Evolutionary conservation across 1,140 invertebrate genomes (phyloP).

Genomic region (Achatina immaculata): DNA sequence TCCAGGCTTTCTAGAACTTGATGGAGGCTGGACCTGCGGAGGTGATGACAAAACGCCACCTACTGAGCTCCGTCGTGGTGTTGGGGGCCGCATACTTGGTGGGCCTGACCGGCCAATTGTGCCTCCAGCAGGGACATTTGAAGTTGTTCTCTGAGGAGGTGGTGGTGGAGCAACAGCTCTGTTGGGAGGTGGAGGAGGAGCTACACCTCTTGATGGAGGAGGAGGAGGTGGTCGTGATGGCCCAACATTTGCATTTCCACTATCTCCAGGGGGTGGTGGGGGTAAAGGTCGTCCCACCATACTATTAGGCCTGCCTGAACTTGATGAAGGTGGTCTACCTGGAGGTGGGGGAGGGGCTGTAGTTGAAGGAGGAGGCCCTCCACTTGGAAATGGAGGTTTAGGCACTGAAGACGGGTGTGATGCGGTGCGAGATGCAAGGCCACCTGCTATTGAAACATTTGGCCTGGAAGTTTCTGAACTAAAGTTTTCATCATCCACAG

Average conservation of each 20-base stretch:
- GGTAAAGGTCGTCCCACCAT: constrained; percentile 26
- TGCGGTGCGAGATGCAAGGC: neutral
- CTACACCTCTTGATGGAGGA: neutral
- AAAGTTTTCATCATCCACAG: neutral
- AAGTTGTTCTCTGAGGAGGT: constrained; percentile 4
- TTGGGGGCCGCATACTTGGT: neutral
- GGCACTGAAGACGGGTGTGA: neutral
- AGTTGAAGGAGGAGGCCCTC: neutral
- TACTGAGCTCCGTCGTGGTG: neutral
- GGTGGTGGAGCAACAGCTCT: neutral
- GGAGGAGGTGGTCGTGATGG: neutral
- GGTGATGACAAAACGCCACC: neutral
- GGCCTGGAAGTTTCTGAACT: neutral
- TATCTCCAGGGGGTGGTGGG: constrained; percentile 10
- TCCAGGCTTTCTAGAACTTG: neutral
- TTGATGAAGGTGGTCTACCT: constrained; percentile 11
- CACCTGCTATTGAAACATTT: neutral
- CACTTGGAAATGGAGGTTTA: neutral
- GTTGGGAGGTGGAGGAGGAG: neutral
- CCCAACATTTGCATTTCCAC: neutral
- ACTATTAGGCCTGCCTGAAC: constrained; percentile 16
- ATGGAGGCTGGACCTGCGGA: neutral
- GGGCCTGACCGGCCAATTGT: constrained; percentile 2
- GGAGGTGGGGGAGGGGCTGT: neutral
- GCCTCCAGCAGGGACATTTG: neutral